Base-by-base conservation (phyloP, 2,113 vertebrate genomes). In the Pimephales promelas region DNA sequence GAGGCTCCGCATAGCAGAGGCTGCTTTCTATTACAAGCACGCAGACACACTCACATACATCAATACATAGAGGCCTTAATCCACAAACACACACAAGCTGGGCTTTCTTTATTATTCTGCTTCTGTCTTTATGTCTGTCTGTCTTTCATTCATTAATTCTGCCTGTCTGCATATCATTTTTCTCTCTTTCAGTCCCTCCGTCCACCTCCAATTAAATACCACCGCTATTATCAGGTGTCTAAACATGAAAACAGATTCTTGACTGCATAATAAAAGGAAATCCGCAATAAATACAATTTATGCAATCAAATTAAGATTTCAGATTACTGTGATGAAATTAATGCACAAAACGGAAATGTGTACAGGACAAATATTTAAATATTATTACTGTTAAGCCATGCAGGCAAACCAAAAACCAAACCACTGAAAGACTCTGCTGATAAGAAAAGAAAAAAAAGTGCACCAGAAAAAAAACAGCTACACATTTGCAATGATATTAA, bases 1-100 rank as follows among this genome's bases (percentile, higher is more conserved):
- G 82, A 83, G 81, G 36, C 75, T 78, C 56, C 26, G 52, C 74
- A 77, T 77, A 57, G 76, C 76, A 16, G 76, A 61, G 52, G 47
- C 78, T 80, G 78, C 78, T 80, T 80, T 80, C 26, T 52, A 80
- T 80, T 62, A 64, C 72, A 64, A 36, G 56, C 81, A 72, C 47
- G 68, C 54, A 83, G 68, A 57, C 71, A 78, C 86, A 66, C 84
- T 74, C 45, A 83, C 84, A 70, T 59, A 68, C 77, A 84, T 78
- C 52, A 76, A 84, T 49, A 72, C 18, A 82, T 62, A 66, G 79
- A 26, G 31, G 59, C 75, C 54, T 57, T 73, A 62, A 73, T 74
- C 40, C 84, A 49, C 28, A 71, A 54, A 79, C 81, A 78, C 43
- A 77, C 71, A 74, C 57, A 82, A 59, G 43, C 74, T 20, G 8